Evolutionary conservation across 2,888 invertebrate genomes (phyloP), one percentile per base, ranked within the genome.

Genomic region (Ectemnius lituratus): DNA sequence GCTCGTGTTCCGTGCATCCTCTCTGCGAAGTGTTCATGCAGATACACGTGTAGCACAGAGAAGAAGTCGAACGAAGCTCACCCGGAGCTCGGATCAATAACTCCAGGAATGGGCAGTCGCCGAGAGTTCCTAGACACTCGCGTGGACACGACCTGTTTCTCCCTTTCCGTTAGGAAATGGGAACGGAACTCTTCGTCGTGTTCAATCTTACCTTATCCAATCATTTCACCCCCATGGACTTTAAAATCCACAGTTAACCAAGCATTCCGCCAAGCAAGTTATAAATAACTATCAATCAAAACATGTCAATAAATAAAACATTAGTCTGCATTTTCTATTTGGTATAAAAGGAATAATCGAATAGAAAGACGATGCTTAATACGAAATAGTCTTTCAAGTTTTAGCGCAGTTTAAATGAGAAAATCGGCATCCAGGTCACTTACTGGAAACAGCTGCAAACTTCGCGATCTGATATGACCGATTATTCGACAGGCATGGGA

Each of bases 41-140:
- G 68, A 73, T 80, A 73, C 75, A 81, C 70, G 72, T 78, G 79
- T 78, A 79, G 63, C 68, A 20, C 18, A 57, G 18, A 70, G 11
- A 37, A 37, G 37, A 37, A 81, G 76, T 78, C 76, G 75, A 83
- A 84, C 84, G 85, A 37, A 37, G 8, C 37, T 37, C 81, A 74
- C 85, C 81, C 75, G 70, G 65, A 49, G 68, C 77, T 76, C 76
- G 77, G 84, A 84, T 84, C 84, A 85, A 84, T 84, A 84, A 81
- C 78, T 77, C 73, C 64, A 75, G 84, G 79, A 84, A 84, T 79
- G 83, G 72, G 73, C 73, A 78, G 68, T 83, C 76, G 77, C 73
- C 69, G 83, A 37, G 37, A 37, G 37, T 37, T 37, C 8, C 37
- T 11, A 4, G 37, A 37, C 8, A 71, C 65, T 76, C 63, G 75